Evolutionary conservation across 2,113 vertebrate species (phyloP).

Genomic region (Thinocorus orbignyianus): DNA sequence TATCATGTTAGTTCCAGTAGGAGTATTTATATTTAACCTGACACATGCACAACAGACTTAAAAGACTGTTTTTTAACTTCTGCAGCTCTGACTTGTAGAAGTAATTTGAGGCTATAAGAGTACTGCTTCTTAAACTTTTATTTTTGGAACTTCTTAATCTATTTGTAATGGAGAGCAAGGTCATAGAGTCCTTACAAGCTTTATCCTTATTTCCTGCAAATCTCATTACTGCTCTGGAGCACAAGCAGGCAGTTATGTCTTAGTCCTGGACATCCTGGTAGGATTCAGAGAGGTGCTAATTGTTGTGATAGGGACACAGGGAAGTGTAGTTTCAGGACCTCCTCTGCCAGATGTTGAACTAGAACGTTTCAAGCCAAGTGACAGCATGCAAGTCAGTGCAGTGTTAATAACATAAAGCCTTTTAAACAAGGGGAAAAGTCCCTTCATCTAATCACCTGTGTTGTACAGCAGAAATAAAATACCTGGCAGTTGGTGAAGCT

Average conservation of each 20-base stretch:
- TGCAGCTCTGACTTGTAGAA: neutral
- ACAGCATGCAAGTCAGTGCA: neutral
- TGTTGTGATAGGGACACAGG: neutral
- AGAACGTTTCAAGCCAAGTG: neutral
- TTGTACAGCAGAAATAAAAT: neutral
- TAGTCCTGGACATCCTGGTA: neutral
- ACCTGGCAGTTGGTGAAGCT: neutral
- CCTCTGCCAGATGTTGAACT: neutral
- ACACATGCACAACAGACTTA: neutral
- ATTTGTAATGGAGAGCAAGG: conserved; percentile 48
- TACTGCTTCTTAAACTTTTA: conserved; percentile 49
- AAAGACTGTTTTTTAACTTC: neutral
- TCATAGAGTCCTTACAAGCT: conserved; percentile 25
- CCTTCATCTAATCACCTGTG: neutral
- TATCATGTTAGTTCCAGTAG: neutral
- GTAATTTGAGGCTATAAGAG: conserved; percentile 13
- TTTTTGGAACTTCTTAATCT: conserved; percentile 63
- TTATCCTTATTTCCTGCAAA: conserved; percentile 62
- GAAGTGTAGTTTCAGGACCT: neutral
- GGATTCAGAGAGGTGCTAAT: neutral
- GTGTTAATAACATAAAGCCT: neutral
- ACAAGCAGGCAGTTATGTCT: neutral
- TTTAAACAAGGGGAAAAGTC: neutral
- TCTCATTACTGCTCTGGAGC: conserved; percentile 41
- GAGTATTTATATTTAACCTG: conserved; percentile 30